A percentile compares a stretch with the other conserved stretches of the same genome.
Conservation (phyloP, 2,888 invertebrate genomes). For the Erynnis tages region DNA sequence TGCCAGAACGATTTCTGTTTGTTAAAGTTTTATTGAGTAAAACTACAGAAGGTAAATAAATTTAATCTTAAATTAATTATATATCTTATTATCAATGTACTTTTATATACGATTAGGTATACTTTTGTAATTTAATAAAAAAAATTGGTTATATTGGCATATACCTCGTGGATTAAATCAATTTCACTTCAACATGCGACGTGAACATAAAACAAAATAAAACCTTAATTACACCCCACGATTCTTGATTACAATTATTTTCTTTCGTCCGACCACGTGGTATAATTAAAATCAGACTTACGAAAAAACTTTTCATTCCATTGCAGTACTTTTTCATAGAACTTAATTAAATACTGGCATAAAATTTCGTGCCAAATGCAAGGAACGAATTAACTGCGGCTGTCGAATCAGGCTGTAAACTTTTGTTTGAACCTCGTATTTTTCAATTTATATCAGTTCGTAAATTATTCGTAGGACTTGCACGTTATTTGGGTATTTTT, state of each 20-base stretch:
- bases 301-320: conserved; percentile 37
- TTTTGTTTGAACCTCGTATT: conserved; percentile 11
- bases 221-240: neutral
- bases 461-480: neutral
- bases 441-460: neutral
- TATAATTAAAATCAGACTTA: conserved; percentile 1
- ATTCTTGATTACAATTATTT: conserved; percentile 5
- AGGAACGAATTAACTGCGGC: conserved; percentile 39
- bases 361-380: conserved; percentile 71
- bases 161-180: too few species aligned
- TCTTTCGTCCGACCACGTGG: neutral
- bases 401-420: conserved; percentile 37
- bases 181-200: too few species aligned
- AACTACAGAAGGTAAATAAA: too few species aligned
- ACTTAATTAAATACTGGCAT: conserved; percentile 64
- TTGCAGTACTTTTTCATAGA: conserved; percentile 56
- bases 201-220: neutral
- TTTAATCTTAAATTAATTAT: too few species aligned
- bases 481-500: neutral
- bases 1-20: too few species aligned
- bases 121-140: too few species aligned
- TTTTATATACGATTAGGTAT: too few species aligned
- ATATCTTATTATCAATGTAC: too few species aligned
- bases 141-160: too few species aligned
- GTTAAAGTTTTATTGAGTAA: too few species aligned